A percentile compares a stretch with the other conserved stretches of the same genome.
Evolutionary conservation across 2,797 vertebrate genomes (phyloP).

Genomic region (Euthynnus affinis): DNA sequence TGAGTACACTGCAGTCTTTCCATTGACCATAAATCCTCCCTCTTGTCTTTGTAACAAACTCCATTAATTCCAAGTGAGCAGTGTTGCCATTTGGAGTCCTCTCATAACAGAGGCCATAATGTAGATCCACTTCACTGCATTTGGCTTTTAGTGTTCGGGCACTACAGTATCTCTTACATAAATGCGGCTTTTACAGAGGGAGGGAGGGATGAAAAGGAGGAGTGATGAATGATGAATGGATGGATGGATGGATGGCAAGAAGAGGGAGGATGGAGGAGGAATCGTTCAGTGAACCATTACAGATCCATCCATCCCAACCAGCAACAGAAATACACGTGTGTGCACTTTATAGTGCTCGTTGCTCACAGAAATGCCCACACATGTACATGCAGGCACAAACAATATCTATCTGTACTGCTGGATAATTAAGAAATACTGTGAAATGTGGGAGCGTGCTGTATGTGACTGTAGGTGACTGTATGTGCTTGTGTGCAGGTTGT

Average conservation of each 20-base stretch:
- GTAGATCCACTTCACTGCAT: slow-evolving; percentile 65
- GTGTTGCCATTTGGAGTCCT: slow-evolving; percentile 56
- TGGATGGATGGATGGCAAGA: slow-evolving; percentile 19
- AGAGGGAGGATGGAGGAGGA: slow-evolving; percentile 27
- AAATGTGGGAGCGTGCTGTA: background rate
- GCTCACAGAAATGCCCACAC: slow-evolving; percentile 42
- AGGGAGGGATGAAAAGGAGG: slow-evolving; percentile 26
- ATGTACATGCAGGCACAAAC: slow-evolving; percentile 19
- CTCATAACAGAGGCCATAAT: slow-evolving; percentile 44
- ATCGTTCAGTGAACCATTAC: slow-evolving; percentile 44
- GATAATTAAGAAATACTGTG: slow-evolving; percentile 3
- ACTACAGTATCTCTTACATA: slow-evolving; percentile 63
- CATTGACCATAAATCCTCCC: slow-evolving; percentile 32
- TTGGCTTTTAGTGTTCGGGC: slow-evolving; percentile 64
- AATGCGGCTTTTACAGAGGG: slow-evolving; percentile 48
- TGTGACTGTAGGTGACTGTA: background rate
- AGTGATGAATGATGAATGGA: slow-evolving; percentile 54
- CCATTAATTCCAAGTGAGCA: slow-evolving; percentile 53
- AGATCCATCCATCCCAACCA: slow-evolving; percentile 42
- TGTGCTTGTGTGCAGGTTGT: background rate
- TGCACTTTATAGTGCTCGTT: slow-evolving; percentile 4
- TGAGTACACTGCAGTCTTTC: slow-evolving; percentile 6
- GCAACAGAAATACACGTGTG: slow-evolving; percentile 2
- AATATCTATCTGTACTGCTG: slow-evolving; percentile 12
- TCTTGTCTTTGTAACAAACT: slow-evolving; percentile 35